Base-by-base conservation (phyloP, 2,888 invertebrate genomes). In the Drosophila lacicola region DNA sequence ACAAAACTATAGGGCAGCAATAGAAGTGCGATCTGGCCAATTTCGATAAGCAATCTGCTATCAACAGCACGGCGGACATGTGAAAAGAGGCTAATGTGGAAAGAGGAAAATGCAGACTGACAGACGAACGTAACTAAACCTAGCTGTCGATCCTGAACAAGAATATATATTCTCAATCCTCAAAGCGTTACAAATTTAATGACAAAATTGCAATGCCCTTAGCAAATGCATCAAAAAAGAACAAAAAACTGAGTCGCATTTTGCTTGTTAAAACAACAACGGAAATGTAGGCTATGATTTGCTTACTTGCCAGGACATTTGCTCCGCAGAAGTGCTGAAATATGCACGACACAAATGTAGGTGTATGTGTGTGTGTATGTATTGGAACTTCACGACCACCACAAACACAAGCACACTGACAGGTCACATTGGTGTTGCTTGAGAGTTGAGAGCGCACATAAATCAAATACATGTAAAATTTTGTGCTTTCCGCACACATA, bases 401-500 rank as follows among this genome's bases (percentile, higher is more conserved):
- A 39, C 36, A 41, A 37, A 50, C 29, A 51, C 25, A 67, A n/a
- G 53, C 33, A 51, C 39, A 45, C 21, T 50, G 55, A 74, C 68
- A 78, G 69, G 61, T 65, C 74, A 14, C 67, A 57, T 66, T 69
- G 68, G 80, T 63, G 80, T 70, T 74, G 74, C 78, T 81, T 67
- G 64, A 70, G 73, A 73, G 72, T 66, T 63, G 55, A 87, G 76
- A 76, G 77, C 61, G 67, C 82, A 82, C 88, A 87, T 89, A 89
- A 89, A 90, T 90, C 90, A 89, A 87, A 85, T 87, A 85, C 85
- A 90, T 89, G 82, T 83, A 81, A 76, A 85, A 89, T 89, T 89
- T 75, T 82, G 86, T 88, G 82, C 89, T 89, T 89, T 89, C 90
- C 89, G 89, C 74, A 74, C 75, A 73, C 82, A 87, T 78, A 85